Evolutionary conservation across 2,888 invertebrate genomes (phyloP).

Genomic region (Cylloceria caligata): DNA sequence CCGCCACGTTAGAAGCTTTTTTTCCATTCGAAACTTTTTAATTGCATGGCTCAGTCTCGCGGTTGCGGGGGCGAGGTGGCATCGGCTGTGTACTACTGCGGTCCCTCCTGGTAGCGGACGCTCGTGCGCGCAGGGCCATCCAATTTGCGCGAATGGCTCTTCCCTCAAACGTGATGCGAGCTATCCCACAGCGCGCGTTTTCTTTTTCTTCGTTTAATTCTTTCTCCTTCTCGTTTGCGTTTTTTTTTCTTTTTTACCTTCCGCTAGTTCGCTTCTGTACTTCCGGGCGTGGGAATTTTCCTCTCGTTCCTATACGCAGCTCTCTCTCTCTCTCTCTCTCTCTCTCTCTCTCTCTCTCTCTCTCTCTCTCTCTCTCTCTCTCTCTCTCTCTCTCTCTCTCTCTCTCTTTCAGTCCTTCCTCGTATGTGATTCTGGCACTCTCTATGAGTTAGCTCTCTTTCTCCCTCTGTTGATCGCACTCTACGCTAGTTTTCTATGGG

Average conservation of each 20-base stretch:
- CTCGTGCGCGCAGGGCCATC: conserved; percentile 76
- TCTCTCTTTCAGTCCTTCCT: conserved; percentile 60
- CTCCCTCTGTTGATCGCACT: neutral
- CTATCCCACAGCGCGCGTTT: conserved; percentile 5
- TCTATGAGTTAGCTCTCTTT: conserved; percentile 11
- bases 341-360: conserved; percentile 62
- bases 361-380: conserved; percentile 63
- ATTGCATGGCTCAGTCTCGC: conserved; percentile 78
- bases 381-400: conserved; percentile 62
- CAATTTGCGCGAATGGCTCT: conserved; percentile 82
- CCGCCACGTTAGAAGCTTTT: conserved; percentile 26
- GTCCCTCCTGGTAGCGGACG: conserved; percentile 4
- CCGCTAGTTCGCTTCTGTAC: conserved; percentile 13
- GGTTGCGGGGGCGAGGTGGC: conserved; percentile 12
- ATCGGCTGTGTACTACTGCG: conserved; percentile 11
- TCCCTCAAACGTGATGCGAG: conserved; percentile 75
- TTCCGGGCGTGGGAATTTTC: conserved; percentile 40
- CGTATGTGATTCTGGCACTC: conserved; percentile 51
- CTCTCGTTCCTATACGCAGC: conserved; percentile 59
- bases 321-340: conserved; percentile 61
- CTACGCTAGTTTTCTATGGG: neutral
- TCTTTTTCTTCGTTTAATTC: conserved; percentile 42
- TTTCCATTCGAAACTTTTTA: conserved; percentile 81
- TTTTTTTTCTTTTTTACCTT: conserved; percentile 14
- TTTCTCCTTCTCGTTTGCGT: conserved; percentile 42